phyloP scores from a whole-genome alignment of 2,113 vertebrate species.

The Brachyhypopomus gauderio region DNA sequence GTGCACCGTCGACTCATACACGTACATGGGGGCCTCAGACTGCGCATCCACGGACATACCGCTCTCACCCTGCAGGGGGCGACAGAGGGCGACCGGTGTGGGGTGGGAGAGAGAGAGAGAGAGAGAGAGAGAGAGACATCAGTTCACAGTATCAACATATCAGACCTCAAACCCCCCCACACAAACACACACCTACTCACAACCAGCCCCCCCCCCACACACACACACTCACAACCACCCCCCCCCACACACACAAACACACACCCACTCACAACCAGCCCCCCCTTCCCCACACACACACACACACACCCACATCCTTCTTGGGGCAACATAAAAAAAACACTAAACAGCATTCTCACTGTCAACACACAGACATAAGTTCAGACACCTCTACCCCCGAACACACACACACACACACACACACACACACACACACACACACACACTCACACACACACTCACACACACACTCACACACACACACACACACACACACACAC shows the following conservation, averaged over 20 bases:
- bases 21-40: constrained; percentile 99
- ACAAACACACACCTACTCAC: background rate
- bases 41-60: constrained; percentile 99
- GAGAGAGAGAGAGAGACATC: constrained; percentile 53
- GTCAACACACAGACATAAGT: background rate
- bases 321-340: background rate
- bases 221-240: constrained; percentile 19
- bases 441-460: too few relatives aligned
- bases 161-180: constrained; percentile 59
- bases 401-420: background rate
- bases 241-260: constrained; percentile 1
- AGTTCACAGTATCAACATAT: background rate
- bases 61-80: constrained; percentile 88
- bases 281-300: constrained; percentile 52
- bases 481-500: too few relatives aligned
- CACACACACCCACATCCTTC: background rate
- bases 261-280: constrained; percentile 27
- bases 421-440: too few relatives aligned
- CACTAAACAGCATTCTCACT: background rate
- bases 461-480: too few relatives aligned
- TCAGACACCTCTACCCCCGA: background rate
- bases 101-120: background rate
- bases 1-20: constrained; percentile 99
- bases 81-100: constrained; percentile 66
- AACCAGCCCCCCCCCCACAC: constrained; percentile 26